A percentile compares a stretch with the other conserved stretches of the same genome.
These are phyloP conservation scores for Pseudeuparius sepicola DNA, from an alignment of 2,888 invertebrate species.

Conservation along the genomic window DNA sequence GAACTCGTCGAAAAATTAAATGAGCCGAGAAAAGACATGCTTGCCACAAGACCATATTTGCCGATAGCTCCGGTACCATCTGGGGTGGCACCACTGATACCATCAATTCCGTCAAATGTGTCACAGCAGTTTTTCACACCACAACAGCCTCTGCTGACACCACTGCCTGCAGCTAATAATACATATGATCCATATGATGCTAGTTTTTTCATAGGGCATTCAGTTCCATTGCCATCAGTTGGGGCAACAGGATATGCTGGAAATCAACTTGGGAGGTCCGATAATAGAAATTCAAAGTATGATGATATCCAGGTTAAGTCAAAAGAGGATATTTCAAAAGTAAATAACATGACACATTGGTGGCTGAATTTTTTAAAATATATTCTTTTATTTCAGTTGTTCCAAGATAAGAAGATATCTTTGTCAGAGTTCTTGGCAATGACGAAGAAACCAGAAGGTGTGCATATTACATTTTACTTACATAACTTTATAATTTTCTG, in stretches of 20 bases:
- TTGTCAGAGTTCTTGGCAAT: slow-evolving; percentile 37
- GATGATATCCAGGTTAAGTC: too few relatives aligned
- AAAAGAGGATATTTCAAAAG: too few relatives aligned
- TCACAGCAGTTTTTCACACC: background rate
- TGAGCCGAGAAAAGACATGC: too few relatives aligned
- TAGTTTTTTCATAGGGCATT: slow-evolving; percentile 32
- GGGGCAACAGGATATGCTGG: too few relatives aligned
- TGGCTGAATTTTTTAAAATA: slow-evolving; percentile 5
- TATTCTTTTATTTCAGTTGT: slow-evolving; percentile 34
- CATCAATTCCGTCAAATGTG: background rate
- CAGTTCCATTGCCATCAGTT: too few relatives aligned
- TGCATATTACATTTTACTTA: slow-evolving; percentile 23
- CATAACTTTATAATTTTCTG: slow-evolving; percentile 12
- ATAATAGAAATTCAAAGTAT: too few relatives aligned
- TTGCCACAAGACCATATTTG: too few relatives aligned
- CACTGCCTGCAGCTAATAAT: slow-evolving; percentile 4
- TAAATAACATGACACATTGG: too few relatives aligned
- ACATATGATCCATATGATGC: slow-evolving; percentile 31
- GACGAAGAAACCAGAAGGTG: slow-evolving; percentile 36
- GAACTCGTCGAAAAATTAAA: slow-evolving; percentile 35
- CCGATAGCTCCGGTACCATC: too few relatives aligned
- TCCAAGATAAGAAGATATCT: slow-evolving; percentile 37
- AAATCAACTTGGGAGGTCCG: too few relatives aligned
- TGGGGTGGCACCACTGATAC: background rate
- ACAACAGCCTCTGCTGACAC: too few relatives aligned